These are phyloP conservation scores for Drosophila kuntzei DNA, from an alignment of 2,888 invertebrate genomes.

Conservation along the genomic window DNA sequence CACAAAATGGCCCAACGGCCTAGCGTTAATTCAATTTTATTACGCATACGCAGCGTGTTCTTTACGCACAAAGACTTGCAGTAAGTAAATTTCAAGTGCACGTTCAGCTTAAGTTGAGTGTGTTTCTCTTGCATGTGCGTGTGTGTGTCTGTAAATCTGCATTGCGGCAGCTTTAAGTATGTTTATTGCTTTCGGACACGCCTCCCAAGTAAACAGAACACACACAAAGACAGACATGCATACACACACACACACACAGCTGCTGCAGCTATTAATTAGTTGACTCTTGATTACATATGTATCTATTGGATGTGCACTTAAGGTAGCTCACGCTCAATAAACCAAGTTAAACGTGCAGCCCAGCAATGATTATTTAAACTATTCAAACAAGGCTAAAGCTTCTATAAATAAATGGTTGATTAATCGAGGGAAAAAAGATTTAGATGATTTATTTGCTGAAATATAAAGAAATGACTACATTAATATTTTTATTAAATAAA, in stretches of 20 bases:
- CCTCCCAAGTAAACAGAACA: constrained; percentile 18
- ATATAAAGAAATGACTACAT: no score
- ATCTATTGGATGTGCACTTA: constrained; percentile 36
- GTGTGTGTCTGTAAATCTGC: constrained; percentile 49
- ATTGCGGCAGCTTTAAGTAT: constrained; percentile 58
- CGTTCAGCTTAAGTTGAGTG: constrained; percentile 5
- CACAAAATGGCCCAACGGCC: constrained; percentile 49
- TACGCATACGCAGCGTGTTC: constrained; percentile 68
- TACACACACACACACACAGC: constrained; percentile 8
- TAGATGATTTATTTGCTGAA: no score
- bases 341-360: not conserved
- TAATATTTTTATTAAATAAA: no score
- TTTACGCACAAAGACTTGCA: constrained; percentile 35
- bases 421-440: no score
- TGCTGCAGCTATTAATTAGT: constrained; percentile 64
- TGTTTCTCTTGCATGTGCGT: not conserved
- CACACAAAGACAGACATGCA: constrained; percentile 1
- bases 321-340: constrained; percentile 5
- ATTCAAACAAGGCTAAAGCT: not conserved
- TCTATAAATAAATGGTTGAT: no score
- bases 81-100: constrained; percentile 47
- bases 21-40: constrained; percentile 72
- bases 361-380: not conserved
- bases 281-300: constrained; percentile 30
- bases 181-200: constrained; percentile 30